Percentiles rank a stretch among this genome's conserved stretches.
Conservation (phyloP, 2,113 vertebrate genomes). For the Leiothrix lutea region DNA sequence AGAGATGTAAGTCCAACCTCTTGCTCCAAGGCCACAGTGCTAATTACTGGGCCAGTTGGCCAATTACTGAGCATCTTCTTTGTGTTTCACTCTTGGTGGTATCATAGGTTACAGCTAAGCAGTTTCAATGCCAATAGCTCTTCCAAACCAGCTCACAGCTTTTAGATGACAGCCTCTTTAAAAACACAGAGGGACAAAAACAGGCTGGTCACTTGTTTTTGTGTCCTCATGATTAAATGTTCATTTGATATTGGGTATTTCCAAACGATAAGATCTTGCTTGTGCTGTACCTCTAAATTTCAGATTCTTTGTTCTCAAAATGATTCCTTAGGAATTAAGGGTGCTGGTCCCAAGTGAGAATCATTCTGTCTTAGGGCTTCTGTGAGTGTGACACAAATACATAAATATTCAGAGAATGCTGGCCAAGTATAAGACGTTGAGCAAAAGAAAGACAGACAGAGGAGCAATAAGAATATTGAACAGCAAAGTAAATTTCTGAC, state of each 20-base stretch:
- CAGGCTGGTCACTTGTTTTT: background rate
- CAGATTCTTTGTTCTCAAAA: background rate
- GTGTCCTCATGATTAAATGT: background rate
- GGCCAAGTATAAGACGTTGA: background rate
- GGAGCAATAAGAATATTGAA: background rate
- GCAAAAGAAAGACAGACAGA: background rate
- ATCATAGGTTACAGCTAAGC: background rate
- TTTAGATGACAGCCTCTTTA: background rate
- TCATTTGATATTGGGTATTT: background rate
- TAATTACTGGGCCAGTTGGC: background rate
- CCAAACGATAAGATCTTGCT: background rate
- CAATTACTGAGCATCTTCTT: background rate
- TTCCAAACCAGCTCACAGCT: background rate
- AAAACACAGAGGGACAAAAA: background rate
- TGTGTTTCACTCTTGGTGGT: background rate
- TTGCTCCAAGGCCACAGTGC: background rate
- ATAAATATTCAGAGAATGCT: accelerated
- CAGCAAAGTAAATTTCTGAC: background rate
- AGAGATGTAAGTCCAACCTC: background rate
- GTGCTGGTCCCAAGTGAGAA: background rate
- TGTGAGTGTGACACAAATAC: background rate
- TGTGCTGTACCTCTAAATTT: background rate
- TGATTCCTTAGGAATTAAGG: background rate
- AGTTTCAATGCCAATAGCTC: background rate
- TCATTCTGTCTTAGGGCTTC: background rate